Percentiles rank a stretch among this genome's conserved stretches.
Conservation (phyloP, 1,140 invertebrate genomes). For the Trialeurodes vaporariorum region DNA sequence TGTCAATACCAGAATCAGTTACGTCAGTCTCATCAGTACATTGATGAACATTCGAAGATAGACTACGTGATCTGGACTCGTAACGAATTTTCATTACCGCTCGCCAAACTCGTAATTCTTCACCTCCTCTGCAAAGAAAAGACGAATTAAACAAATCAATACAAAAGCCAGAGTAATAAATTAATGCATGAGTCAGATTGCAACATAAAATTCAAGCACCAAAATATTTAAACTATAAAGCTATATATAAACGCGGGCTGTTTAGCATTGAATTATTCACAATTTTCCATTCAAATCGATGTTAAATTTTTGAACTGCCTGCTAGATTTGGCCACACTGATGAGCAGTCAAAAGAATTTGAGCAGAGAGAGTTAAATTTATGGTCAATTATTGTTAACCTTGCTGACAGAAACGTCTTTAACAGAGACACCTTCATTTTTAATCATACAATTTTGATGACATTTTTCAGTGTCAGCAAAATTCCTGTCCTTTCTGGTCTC, state of each 20-base stretch:
- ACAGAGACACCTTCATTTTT: too few relatives aligned
- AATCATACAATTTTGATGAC: too few relatives aligned
- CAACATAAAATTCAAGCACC: background rate
- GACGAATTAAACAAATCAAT: background rate
- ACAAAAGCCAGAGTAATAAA: background rate
- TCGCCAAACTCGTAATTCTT: background rate
- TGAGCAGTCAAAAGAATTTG: too few relatives aligned
- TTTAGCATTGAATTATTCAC: too few relatives aligned
- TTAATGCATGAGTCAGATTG: background rate
- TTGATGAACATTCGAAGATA: background rate
- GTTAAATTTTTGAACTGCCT: background rate
- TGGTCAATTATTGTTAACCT: too few relatives aligned
- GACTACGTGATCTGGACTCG: background rate
- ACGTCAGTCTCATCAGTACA: background rate
- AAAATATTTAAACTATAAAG: background rate
- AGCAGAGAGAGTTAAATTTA: too few relatives aligned
- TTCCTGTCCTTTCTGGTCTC: background rate
- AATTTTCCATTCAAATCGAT: background rate
- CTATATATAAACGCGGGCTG: too few relatives aligned
- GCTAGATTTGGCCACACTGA: too few relatives aligned
- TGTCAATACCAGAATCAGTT: background rate
- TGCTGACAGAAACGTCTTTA: too few relatives aligned
- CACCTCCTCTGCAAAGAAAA: background rate
- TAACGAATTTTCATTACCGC: background rate
- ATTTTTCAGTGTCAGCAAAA: too few relatives aligned